Evolutionary conservation across 1,140 invertebrate genomes (phyloP).

Genomic region (Ctenoplectra terminalis): DNA sequence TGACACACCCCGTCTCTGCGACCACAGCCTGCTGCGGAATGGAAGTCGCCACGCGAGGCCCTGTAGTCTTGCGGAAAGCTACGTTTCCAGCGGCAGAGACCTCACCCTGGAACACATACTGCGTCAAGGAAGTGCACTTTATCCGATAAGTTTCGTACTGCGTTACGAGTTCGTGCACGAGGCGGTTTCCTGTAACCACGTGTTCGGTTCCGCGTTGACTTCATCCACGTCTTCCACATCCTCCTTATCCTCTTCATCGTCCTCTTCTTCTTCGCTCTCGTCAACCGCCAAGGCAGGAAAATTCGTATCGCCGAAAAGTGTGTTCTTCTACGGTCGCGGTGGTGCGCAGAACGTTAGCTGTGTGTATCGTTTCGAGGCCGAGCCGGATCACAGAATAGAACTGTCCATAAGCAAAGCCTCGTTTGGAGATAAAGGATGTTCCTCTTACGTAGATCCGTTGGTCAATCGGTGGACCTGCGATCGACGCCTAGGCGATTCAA

Average conservation of each 20-base stretch:
- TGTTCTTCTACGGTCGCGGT: conserved; percentile 92
- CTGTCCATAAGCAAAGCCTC: conserved; percentile 86
- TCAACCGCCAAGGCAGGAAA: conserved; percentile 82
- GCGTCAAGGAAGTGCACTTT: conserved; percentile 90
- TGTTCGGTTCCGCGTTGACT: conserved; percentile 80
- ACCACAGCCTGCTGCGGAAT: conserved; percentile 89
- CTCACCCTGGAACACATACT: conserved; percentile 89
- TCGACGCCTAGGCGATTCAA: conserved; percentile 66
- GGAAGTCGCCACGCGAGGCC: conserved; percentile 89
- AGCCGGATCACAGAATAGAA: conserved; percentile 86
- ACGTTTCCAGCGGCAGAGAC: conserved; percentile 88
- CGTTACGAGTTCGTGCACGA: conserved; percentile 90
- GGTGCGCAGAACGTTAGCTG: conserved; percentile 90
- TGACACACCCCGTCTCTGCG: conserved; percentile 88
- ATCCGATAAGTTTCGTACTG: conserved; percentile 89
- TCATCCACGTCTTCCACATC: conserved; percentile 71
- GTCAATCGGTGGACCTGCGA: conserved; percentile 88
- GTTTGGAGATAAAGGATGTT: conserved; percentile 87
- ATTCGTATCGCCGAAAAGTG: conserved; percentile 90
- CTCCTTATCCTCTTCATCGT: conserved; percentile 63
- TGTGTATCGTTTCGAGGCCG: conserved; percentile 88
- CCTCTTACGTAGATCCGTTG: conserved; percentile 86
- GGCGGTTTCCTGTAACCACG: conserved; percentile 86
- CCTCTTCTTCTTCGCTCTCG: conserved; percentile 51
- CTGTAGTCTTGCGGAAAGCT: conserved; percentile 89